Base-by-base conservation (phyloP, 2,113 vertebrate genomes). In the Barbus barbus region DNA sequence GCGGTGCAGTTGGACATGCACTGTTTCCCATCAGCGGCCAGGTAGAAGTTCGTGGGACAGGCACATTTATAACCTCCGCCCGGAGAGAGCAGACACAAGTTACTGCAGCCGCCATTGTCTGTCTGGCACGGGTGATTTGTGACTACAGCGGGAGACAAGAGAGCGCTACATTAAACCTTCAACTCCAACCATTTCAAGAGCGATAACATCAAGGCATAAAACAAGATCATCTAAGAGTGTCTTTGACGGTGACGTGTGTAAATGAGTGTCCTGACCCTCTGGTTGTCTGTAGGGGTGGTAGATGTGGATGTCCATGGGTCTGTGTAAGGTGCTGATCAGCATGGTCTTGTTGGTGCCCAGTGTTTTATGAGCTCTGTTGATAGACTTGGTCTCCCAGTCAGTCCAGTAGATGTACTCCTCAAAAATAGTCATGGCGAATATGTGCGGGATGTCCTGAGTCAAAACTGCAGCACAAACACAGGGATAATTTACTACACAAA, bases 341-440 rank as follows among this genome's bases (percentile, higher is more conserved):
- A 96, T 93, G 0, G 94, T 94, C 88, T 98, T 98, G 91, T 98
- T 97, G 90, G 93, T 92, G 0, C 98, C 98, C 0, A 95, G 96
- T 0, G 94, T 95, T 91, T 99, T 99, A 90, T 99, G 98, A 44
- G 96, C 97, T 75, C 97, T 89, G 94, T 98, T 99, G 90, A 99
- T 98, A 83, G 98, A 99, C 86, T 99, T 99, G 63, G 98, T 99
- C 92, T 99, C 98, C 97, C 98, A 99, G 93, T 99, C 98, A 0
- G 97, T 99, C 98, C 98, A 99, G 94, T 99, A 99, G 83, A 99
- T 97, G 58, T 95, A 97, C 87, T 99, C 98, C 91, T 99, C 98
- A 51, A 99, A 99, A 90, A 99, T 92, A 3, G 98, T 98, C 94
- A 99, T 96, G 0, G 98, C 98, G 0, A 99, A 99, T 93, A 99